phyloP scores from a whole-genome alignment of 2,113 vertebrate genomes.

The Austrofundulus limnaeus region DNA sequence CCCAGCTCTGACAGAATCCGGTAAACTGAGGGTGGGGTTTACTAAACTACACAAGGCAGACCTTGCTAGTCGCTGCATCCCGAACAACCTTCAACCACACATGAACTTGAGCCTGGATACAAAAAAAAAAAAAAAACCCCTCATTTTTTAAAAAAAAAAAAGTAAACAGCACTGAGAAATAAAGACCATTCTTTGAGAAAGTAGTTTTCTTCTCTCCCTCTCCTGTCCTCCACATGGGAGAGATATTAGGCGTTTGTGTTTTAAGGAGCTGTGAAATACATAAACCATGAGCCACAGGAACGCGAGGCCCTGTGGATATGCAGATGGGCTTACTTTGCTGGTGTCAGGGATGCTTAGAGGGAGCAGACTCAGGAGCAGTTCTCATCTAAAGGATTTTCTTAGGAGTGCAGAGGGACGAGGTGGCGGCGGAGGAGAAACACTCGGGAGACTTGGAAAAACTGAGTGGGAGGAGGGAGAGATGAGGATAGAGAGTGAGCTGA shows the following conservation, averaged over 20 bases:
- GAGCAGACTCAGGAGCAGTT: slow-evolving; percentile 73
- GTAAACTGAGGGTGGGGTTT: slow-evolving; percentile 26
- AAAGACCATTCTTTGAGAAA: slow-evolving; percentile 66
- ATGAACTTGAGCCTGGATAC: slow-evolving; percentile 59
- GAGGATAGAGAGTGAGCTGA: slow-evolving; percentile 83
- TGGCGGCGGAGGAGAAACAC: slow-evolving; percentile 69
- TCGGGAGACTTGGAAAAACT: slow-evolving; percentile 77
- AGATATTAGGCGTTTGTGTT: slow-evolving; percentile 86
- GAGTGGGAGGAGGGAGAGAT: slow-evolving; percentile 72
- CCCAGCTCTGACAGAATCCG: slow-evolving; percentile 16
- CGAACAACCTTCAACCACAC: slow-evolving; percentile 70
- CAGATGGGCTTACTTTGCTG: slow-evolving; percentile 98
- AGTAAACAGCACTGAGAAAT: slow-evolving; percentile 66
- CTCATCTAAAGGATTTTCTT: slow-evolving; percentile 78
- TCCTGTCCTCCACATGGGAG: slow-evolving; percentile 75
- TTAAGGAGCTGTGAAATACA: slow-evolving; percentile 98
- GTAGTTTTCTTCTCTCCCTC: slow-evolving; percentile 53
- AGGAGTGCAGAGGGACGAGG: slow-evolving; percentile 70
- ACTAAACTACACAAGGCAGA: slow-evolving; percentile 46
- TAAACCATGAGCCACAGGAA: slow-evolving; percentile 98
- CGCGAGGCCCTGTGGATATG: slow-evolving; percentile 97
- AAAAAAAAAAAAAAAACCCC: slow-evolving; percentile 63
- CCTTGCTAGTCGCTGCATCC: slow-evolving; percentile 46
- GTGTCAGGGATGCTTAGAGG: slow-evolving; percentile 87
- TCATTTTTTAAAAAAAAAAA: too few relatives aligned